A percentile compares a stretch with the other conserved stretches of the same genome.
Conservation (phyloP, 2,113 vertebrate genomes). For the Cnemophilus loriae region DNA sequence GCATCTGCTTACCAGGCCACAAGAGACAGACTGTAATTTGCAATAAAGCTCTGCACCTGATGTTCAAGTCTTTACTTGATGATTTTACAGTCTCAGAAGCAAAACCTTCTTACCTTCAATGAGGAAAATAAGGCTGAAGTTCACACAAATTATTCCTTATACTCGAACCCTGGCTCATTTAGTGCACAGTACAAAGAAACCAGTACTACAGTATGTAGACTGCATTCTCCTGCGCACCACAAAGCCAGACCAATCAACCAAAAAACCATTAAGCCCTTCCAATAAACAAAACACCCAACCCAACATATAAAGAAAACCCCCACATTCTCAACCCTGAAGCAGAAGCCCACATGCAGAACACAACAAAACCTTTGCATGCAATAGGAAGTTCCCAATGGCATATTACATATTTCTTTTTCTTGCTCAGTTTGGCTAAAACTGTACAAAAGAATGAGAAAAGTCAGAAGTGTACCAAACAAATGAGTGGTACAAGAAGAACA, state of each 20-base stretch:
- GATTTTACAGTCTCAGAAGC: not conserved
- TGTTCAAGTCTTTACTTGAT: not conserved
- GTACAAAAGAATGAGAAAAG: not conserved
- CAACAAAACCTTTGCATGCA: not conserved
- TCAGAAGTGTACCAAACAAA: not conserved
- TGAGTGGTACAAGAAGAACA: fast-evolving
- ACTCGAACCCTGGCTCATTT: not conserved
- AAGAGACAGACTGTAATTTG: not conserved
- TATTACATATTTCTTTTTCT: not conserved
- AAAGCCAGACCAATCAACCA: constrained; percentile 17
- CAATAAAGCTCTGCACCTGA: not conserved
- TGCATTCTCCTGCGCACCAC: not conserved
- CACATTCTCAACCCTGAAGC: not conserved
- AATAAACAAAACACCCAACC: not conserved
- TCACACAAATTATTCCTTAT: not conserved
- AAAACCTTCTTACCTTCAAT: not conserved
- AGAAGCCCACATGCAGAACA: not conserved
- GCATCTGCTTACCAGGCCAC: not conserved
- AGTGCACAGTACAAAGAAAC: not conserved
- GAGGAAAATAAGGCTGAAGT: not conserved
- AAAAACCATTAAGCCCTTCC: not conserved
- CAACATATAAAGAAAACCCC: not conserved
- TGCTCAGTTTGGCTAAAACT: not conserved
- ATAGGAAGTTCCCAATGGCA: not conserved
- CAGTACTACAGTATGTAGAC: not conserved